These are phyloP conservation scores for Camarhynchus parvulus DNA, from an alignment of 2,113 vertebrate species.

Conservation along the genomic window DNA sequence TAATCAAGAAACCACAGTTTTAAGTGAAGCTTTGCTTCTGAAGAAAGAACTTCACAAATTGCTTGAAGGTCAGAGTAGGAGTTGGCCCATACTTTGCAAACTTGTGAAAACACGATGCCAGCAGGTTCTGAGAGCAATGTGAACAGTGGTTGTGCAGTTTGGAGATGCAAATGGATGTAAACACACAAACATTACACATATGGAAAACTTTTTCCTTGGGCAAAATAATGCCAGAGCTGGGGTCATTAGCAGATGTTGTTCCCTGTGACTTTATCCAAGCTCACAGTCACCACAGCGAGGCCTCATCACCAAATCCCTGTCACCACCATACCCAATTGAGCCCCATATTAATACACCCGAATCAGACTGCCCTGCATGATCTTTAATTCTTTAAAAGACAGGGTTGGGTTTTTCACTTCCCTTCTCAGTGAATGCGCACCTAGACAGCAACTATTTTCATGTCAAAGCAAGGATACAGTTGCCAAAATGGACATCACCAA, in stretches of 20 bases:
- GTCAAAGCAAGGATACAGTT: background rate
- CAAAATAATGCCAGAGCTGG: fast-evolving
- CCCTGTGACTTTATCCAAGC: background rate
- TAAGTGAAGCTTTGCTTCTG: slow-evolving; percentile 8
- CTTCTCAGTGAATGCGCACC: background rate
- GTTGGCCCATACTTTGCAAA: background rate
- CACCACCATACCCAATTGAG: background rate
- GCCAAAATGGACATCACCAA: background rate
- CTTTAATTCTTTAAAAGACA: background rate
- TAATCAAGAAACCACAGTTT: background rate
- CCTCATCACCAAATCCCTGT: background rate
- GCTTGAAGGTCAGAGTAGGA: background rate
- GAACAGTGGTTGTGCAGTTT: background rate
- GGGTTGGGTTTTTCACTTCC: background rate
- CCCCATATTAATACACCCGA: fast-evolving
- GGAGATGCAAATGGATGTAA: background rate
- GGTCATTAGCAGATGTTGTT: background rate
- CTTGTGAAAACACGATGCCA: background rate
- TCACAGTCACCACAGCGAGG: background rate
- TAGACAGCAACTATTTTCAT: background rate
- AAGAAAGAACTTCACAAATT: background rate
- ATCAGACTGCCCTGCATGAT: background rate
- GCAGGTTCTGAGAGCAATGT: background rate
- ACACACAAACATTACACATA: background rate
- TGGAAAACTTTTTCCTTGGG: background rate